Evolutionary conservation across 1,140 invertebrate genomes (phyloP).

Genomic region (Diachasmimorpha longicaudata): DNA sequence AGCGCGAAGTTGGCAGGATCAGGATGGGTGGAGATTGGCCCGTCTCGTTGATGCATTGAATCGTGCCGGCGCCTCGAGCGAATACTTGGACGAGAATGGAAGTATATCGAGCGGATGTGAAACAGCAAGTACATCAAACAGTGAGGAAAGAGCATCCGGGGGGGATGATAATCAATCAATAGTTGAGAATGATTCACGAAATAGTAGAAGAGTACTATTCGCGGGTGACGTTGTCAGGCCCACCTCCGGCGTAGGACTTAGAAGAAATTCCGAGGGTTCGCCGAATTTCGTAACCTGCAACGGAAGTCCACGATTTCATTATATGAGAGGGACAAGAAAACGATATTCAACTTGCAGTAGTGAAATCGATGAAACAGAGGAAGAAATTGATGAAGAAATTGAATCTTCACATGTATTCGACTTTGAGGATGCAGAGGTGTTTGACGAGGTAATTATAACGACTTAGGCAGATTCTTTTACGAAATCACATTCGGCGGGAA

Average conservation of each 20-base stretch:
- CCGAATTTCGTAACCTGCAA: constrained; percentile 56
- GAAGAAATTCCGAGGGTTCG: constrained; percentile 57
- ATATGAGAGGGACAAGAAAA: constrained; percentile 35
- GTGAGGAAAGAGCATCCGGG: constrained; percentile 52
- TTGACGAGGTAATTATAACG: constrained; percentile 51
- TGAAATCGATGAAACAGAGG: constrained; percentile 54
- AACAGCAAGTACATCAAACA: constrained; percentile 73
- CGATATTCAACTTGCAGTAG: constrained; percentile 29
- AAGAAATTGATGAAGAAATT: constrained; percentile 41
- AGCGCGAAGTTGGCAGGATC: constrained; percentile 56
- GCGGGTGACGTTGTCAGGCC: constrained; percentile 31
- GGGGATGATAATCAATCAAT: constrained; percentile 37
- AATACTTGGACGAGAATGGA: constrained; percentile 71
- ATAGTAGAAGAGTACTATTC: constrained; percentile 38
- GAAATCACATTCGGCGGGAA: too few species aligned
- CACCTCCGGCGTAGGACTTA: constrained; percentile 25
- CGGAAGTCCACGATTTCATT: constrained; percentile 51
- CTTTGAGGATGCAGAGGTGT: constrained; percentile 55
- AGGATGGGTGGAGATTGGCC: constrained; percentile 56
- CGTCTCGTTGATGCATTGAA: constrained; percentile 55
- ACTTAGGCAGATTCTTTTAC: too few species aligned
- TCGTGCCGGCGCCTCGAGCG: constrained; percentile 38
- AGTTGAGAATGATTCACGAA: constrained; percentile 31
- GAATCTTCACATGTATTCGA: constrained; percentile 49
- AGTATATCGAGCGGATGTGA: constrained; percentile 81